A percentile compares a stretch with the other conserved stretches of the same genome.
phyloP scores from a whole-genome alignment of 2,113 vertebrate genomes.

The Connochaetes taurinus region DNA sequence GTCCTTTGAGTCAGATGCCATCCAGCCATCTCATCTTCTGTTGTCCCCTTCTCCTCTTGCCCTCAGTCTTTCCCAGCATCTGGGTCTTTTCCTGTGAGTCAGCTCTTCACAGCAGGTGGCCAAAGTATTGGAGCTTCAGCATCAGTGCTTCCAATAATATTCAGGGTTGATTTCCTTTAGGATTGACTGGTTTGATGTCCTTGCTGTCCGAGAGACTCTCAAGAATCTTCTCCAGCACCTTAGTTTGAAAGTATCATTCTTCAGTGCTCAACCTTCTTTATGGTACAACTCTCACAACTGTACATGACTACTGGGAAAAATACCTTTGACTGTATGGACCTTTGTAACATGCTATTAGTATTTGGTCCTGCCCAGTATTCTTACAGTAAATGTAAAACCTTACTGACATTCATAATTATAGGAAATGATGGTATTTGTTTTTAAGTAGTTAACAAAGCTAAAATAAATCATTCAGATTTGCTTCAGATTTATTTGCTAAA shows the following conservation, averaged over 20 bases:
- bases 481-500: not conserved
- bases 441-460: not conserved
- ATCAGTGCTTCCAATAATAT: not conserved
- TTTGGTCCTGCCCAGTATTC: not conserved
- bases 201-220: not conserved
- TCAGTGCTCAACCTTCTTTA: not conserved
- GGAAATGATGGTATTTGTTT: conserved; percentile 2
- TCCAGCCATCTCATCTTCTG: not conserved
- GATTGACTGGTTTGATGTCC: not conserved
- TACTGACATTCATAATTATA: not conserved
- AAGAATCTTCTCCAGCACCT: not conserved
- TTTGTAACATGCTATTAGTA: not conserved
- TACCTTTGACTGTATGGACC: not conserved
- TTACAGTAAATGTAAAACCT: conserved; percentile 3
- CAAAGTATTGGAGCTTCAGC: not conserved
- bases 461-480: conserved; percentile 13
- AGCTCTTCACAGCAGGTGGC: not conserved
- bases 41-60: not conserved
- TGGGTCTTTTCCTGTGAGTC: not conserved
- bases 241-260: not conserved
- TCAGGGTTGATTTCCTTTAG: not conserved
- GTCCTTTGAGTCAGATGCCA: not conserved
- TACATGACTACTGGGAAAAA: not conserved
- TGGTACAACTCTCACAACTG: not conserved
- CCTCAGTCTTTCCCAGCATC: not conserved